Base-by-base conservation (phyloP, 2,797 vertebrate species). In the Miichthys miiuy region DNA sequence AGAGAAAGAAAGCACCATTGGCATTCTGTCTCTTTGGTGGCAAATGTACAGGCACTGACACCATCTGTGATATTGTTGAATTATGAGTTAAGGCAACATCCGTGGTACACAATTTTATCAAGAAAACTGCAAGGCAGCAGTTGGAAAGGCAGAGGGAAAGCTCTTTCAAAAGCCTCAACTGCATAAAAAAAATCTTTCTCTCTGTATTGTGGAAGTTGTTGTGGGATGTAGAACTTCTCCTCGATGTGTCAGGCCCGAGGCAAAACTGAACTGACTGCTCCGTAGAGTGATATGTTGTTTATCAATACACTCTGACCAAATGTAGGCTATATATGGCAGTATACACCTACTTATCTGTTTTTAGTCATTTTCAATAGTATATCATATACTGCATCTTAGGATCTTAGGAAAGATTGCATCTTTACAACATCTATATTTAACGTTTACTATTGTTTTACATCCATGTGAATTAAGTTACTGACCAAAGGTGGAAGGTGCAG, bases 41-140 rank as follows among this genome's bases (percentile, higher is more conserved):
- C 61, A 61, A 65, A 60, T 21, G 18, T 46, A 62, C 60, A 38
- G 48, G 25, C 27, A 47, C 57, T 62, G 54, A 46, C 50, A 57
- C 79, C 68, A 63, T 72, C 72, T 79, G 62, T 67, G 72, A 63
- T 79, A 44, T 25, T 61, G 66, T 38, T 67, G 66, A 71, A 71
- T 44, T 50, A 64, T 4, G 56, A 47, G 47, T 64, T 47, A 20
- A 27, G 14, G 25, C 30, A 62, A 68, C 41, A n/a, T 72, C 30
- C 12, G 1, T 3, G 3, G 34, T 56, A 52, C 34, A 63, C 50
- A 44, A 2, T 50, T 61, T 34, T 46, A 61, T 60, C 38, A 78
- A 54, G 47, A 52, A 58, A 51, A 47, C 41, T 48, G 46, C 0
- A 41, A 67, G 50, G 42, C 34, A 34, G 44, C 58, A 56, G 48